Conservation (phyloP, 2,888 invertebrate species). For the Drosophila vallismaia region DNA sequence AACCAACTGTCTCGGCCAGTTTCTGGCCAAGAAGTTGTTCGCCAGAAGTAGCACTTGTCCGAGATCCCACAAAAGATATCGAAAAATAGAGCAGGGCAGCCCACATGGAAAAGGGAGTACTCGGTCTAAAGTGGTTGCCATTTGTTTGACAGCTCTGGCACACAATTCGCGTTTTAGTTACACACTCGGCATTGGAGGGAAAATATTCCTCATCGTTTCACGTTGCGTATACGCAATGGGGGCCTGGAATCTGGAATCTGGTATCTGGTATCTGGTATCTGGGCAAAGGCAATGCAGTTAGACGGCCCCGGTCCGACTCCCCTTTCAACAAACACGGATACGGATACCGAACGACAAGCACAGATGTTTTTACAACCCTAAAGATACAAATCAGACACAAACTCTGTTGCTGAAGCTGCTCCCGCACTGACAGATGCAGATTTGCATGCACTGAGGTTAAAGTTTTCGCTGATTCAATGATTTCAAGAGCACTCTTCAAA, state of each 20-base stretch:
- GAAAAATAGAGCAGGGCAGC: constrained; percentile 46
- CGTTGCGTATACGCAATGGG: constrained; percentile 68
- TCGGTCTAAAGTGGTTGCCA: constrained; percentile 22
- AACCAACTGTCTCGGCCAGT: constrained; percentile 12
- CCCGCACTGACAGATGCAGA: constrained; percentile 30
- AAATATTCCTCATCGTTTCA: constrained; percentile 7
- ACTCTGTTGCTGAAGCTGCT: constrained; percentile 24
- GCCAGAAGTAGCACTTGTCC: constrained; percentile 52
- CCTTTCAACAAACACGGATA: constrained; percentile 33
- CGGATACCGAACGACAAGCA: constrained; percentile 36
- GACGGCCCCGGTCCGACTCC: neutral
- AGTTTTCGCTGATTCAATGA: neutral
- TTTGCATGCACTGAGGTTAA: constrained; percentile 26
- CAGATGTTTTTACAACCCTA: constrained; percentile 45
- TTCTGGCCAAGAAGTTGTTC: constrained; percentile 43
- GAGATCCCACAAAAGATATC: constrained; percentile 46
- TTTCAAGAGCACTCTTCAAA: neutral
- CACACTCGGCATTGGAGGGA: neutral
- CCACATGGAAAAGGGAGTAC: constrained; percentile 25
- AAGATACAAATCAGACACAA: constrained; percentile 44
- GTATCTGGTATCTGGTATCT: neutral
- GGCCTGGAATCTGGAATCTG: neutral
- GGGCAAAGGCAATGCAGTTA: constrained; percentile 14
- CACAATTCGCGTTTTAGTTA: constrained; percentile 27
- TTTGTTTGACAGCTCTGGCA: constrained; percentile 24